Evolutionary conservation across 1,140 invertebrate species (phyloP).

Genomic region (Yoshiicerus persimilis): DNA sequence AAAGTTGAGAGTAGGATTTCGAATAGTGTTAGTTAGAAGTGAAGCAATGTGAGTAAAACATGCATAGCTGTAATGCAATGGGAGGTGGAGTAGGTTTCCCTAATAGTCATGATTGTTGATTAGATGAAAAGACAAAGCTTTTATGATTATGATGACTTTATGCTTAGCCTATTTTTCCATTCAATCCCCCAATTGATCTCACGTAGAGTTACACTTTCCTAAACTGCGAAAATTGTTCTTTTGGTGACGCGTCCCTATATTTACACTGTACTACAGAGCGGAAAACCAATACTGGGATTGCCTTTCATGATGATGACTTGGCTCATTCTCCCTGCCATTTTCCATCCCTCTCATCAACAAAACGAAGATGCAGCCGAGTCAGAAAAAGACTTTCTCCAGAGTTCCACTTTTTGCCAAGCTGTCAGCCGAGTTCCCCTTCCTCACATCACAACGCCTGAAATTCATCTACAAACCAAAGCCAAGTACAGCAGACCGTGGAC

Average conservation of each 20-base stretch:
- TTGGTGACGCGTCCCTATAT: not conserved
- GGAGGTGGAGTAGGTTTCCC: not conserved
- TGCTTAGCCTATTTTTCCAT: not conserved
- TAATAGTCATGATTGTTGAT: not conserved
- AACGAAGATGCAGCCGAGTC: not conserved
- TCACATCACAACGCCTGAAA: constrained; percentile 25
- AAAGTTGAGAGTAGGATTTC: not conserved
- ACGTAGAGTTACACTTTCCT: not conserved
- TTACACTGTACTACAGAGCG: constrained; percentile 9
- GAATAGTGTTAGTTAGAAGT: not conserved
- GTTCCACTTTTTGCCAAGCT: not conserved
- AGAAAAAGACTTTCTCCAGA: not conserved
- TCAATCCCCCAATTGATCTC: not conserved
- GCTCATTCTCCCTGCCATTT: constrained; percentile 15
- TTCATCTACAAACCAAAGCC: not conserved
- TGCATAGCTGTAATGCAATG: not conserved
- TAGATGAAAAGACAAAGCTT: not conserved
- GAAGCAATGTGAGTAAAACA: not conserved
- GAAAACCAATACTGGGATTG: constrained; percentile 34
- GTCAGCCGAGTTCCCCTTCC: not conserved
- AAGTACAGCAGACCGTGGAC: not conserved
- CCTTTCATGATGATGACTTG: constrained; percentile 40
- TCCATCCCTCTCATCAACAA: not conserved
- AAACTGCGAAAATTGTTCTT: not conserved
- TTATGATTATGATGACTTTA: not conserved